Evolutionary conservation across 2,113 vertebrate genomes (phyloP).

Genomic region (Bettongia penicillata): DNA sequence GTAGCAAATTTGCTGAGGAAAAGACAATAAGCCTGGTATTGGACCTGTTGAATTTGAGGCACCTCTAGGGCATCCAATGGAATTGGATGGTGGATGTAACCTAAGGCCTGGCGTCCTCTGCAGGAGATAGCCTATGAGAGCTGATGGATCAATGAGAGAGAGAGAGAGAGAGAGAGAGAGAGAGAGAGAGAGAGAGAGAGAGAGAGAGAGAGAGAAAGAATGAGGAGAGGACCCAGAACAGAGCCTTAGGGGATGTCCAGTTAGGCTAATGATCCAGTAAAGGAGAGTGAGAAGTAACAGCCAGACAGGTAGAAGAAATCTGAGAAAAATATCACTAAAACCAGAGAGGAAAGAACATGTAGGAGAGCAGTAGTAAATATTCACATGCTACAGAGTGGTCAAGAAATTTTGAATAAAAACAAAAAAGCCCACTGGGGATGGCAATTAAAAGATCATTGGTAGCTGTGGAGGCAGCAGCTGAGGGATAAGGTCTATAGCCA

Average conservation of each 20-base stretch:
- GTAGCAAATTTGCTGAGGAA: neutral
- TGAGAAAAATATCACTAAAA: neutral
- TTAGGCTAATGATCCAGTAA: neutral
- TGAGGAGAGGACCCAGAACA: neutral
- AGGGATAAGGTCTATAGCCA: neutral
- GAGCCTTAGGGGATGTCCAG: neutral
- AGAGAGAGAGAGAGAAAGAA: neutral
- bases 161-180: too few species aligned
- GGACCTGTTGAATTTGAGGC: neutral
- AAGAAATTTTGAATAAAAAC: neutral
- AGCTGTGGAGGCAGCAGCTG: neutral
- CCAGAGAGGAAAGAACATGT: neutral
- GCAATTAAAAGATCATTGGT: neutral
- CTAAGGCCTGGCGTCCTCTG: too few species aligned
- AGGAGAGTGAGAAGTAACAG: neutral
- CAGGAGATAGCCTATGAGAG: neutral
- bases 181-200: neutral
- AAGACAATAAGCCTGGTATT: neutral
- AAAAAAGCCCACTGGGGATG: neutral
- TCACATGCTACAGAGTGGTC: neutral
- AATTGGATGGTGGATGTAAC: neutral
- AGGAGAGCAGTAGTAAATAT: neutral
- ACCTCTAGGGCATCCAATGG: neutral
- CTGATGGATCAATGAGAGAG: neutral
- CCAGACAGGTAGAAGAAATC: neutral